Evolutionary conservation across 2,888 invertebrate species (phyloP).

Genomic region (Thalpophila matura): DNA sequence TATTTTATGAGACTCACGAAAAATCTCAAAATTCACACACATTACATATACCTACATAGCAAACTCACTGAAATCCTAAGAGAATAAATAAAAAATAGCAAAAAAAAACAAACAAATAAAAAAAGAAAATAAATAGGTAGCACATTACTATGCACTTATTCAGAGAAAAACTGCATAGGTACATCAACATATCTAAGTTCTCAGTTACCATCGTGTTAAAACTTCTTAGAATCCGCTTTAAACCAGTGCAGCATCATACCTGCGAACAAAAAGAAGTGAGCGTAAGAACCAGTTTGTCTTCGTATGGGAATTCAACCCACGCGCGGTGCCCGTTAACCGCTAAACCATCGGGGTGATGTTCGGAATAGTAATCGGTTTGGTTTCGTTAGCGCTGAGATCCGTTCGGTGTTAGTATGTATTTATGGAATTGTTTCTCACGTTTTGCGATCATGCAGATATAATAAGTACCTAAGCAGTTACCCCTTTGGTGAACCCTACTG

Average conservation of each 20-base stretch:
- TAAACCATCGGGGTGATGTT: constrained; percentile 48
- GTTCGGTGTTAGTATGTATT: constrained; percentile 38
- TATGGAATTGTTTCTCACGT: constrained; percentile 59
- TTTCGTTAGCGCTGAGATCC: constrained; percentile 22
- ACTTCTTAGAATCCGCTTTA: constrained; percentile 31
- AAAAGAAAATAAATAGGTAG: too few relatives aligned
- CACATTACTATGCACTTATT: constrained; percentile 30
- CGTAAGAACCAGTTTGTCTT: constrained; percentile 36
- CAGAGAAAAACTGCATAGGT: constrained; percentile 33
- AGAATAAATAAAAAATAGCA: constrained; percentile 10
- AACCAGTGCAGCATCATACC: constrained; percentile 59
- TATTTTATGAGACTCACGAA: too few relatives aligned
- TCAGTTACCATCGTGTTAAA: constrained; percentile 22
- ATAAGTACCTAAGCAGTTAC: too few relatives aligned
- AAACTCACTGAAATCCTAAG: constrained; percentile 12
- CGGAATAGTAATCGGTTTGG: constrained; percentile 65
- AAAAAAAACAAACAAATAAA: too few relatives aligned
- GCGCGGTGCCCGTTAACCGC: constrained; percentile 67
- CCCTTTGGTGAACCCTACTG: too few relatives aligned
- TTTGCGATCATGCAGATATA: constrained; percentile 6
- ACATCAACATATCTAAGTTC: constrained; percentile 21
- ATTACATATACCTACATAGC: too few relatives aligned
- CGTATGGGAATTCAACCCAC: constrained; percentile 67
- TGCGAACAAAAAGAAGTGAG: constrained; percentile 53
- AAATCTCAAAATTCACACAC: too few relatives aligned